phyloP scores from a whole-genome alignment of 1,140 invertebrate species.

The Zaprionus vittiger region DNA sequence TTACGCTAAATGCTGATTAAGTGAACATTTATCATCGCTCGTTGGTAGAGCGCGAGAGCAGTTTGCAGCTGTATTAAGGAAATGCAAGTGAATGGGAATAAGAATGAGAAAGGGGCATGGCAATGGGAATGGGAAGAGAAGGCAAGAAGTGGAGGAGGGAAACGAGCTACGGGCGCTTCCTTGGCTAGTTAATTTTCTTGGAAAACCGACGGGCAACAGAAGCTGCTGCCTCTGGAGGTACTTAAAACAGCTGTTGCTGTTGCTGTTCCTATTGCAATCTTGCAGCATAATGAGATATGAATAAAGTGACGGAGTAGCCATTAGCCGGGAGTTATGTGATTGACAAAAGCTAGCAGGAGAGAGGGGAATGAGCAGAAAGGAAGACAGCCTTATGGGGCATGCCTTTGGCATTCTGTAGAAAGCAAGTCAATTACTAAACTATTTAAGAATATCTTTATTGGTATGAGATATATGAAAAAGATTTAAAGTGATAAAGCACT shows the following conservation, averaged over 20 bases:
- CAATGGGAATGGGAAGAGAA: not conserved
- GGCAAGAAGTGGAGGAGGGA: not conserved
- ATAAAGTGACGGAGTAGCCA: conserved; percentile 16
- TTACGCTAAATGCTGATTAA: conserved; percentile 84
- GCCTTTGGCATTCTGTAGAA: not conserved
- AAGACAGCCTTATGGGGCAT: not conserved
- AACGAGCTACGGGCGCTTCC: conserved; percentile 28
- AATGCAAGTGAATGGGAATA: conserved; percentile 60
- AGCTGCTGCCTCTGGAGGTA: conserved; percentile 39
- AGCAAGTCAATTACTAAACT: not conserved
- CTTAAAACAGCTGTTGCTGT: conserved; percentile 64
- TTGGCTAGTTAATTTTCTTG: conserved; percentile 78
- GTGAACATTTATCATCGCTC: conserved; percentile 84
- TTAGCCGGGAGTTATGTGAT: not conserved
- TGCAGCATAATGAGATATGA: conserved; percentile 43
- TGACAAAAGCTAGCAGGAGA: not conserved
- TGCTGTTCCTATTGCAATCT: conserved; percentile 19
- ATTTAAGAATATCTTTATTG: not conserved
- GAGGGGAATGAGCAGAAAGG: not conserved
- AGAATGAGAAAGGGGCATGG: conserved; percentile 36
- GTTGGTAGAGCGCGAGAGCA: conserved; percentile 46
- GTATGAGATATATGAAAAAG: not conserved
- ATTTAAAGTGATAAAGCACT: not conserved
- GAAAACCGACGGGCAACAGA: conserved; percentile 71
- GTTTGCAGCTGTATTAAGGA: conserved; percentile 42